Evolutionary conservation across 2,113 vertebrate species (phyloP).

Genomic region (Thomomys bottae): DNA sequence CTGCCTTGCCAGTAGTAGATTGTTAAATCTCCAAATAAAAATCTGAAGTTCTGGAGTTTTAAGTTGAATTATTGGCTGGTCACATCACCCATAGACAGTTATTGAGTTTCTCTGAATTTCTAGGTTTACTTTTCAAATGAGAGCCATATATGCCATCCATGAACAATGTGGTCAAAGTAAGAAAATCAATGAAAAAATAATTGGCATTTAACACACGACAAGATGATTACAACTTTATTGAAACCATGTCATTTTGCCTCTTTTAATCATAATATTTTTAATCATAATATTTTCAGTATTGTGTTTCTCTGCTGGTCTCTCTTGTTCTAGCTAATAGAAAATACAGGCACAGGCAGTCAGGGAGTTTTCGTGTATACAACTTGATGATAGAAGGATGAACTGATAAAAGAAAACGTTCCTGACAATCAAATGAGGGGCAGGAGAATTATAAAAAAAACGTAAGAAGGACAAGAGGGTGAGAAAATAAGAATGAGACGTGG

Average conservation of each 20-base stretch:
- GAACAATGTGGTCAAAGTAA: background rate
- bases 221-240: background rate
- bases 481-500: too few species aligned
- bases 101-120: background rate
- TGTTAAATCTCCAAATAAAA: background rate
- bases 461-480: too few species aligned
- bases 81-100: background rate
- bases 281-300: background rate
- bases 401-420: too few species aligned
- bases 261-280: slow-evolving; percentile 8
- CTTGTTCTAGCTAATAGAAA: too few species aligned
- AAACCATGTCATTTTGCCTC: background rate
- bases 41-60: background rate
- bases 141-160: background rate
- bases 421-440: too few species aligned
- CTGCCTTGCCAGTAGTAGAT: background rate
- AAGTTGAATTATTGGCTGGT: background rate
- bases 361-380: too few species aligned
- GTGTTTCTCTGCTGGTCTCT: too few species aligned
- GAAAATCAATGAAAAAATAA: background rate
- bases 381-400: too few species aligned
- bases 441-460: too few species aligned
- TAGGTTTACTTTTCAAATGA: background rate
- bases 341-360: too few species aligned
- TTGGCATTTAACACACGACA: background rate